Base-by-base conservation (phyloP, 2,797 vertebrate species). In the Megaceryle alcyon region DNA sequence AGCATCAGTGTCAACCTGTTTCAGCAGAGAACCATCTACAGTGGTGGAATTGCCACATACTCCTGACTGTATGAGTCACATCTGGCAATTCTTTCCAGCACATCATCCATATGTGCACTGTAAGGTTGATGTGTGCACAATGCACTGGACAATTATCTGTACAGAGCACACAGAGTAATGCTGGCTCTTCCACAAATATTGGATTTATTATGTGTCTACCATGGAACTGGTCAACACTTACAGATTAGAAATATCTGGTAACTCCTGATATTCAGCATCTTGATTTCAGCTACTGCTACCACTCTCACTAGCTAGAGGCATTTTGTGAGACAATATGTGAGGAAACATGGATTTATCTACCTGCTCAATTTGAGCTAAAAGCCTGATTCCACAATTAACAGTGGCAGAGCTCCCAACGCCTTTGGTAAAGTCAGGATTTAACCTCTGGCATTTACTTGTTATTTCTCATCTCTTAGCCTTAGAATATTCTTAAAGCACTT, bases 81-180 rank as follows among this genome's bases (percentile, higher is more conserved):
- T 59, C 33, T 61, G 39, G 43, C 13, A 57, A 33, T 60, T 76
- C 37, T 43, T 83, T 71, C 85, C n/a, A 60, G 31, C 48, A 41
- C 1, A 2, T 82, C 46, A 78, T 43, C 46, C 29, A 19, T 10
- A 31, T 9, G 0, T 60, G 37, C 64, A 26, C 44, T 35, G 12
- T 64, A 66, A 59, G 54, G 29, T 10, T 60, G 22, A 29, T 31
- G 25, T 49, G 25, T 41, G 31, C n/a, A 11, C 37, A 49, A 64
- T 2, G 1, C 14, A 9, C 31, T 29, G 63, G 28, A 57, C 2
- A 1, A 60, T 25, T 35, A 18, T 29, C 7, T 64, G 25, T 35
- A 75, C 20, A 60, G 21, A 15, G 26, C 22, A 46, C 12, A 12
- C 5, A 7, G 23, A 69, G 21, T 21, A 65, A 43, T 0, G 0